Percentiles rank a stretch among this genome's conserved stretches.
phyloP scores from a whole-genome alignment of 1,140 invertebrate species.

The Adelges cooleyi region DNA sequence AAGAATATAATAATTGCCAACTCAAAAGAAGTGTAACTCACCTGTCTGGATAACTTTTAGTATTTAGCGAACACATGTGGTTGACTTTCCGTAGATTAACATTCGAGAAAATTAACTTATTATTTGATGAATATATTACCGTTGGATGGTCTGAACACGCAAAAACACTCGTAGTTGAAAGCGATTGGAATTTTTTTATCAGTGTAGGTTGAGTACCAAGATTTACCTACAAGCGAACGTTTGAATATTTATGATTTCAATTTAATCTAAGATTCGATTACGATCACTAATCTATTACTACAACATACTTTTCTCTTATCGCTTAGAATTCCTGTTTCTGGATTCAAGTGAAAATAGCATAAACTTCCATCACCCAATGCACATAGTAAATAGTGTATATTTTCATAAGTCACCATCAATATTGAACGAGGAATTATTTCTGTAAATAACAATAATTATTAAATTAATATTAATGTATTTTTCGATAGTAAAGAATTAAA shows the following conservation, averaged over 20 bases:
- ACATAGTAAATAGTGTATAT: constrained; percentile 67
- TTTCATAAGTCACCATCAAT: constrained; percentile 87
- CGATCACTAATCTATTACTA: neutral
- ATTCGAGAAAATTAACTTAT: constrained; percentile 98
- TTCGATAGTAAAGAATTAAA: neutral
- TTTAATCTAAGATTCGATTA: neutral
- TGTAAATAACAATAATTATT: constrained; percentile 33
- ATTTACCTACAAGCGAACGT: constrained; percentile 49
- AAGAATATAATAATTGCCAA: too few relatives aligned
- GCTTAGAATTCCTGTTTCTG: constrained; percentile 53
- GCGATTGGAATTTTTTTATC: constrained; percentile 77
- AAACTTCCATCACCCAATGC: constrained; percentile 95
- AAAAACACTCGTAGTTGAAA: constrained; percentile 93
- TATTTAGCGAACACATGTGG: constrained; percentile 96
- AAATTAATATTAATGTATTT: neutral
- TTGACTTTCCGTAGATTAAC: constrained; percentile 97
- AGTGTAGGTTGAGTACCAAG: constrained; percentile 95
- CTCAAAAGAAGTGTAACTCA: constrained; percentile 34
- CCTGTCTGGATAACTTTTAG: constrained; percentile 86
- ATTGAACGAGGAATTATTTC: constrained; percentile 95
- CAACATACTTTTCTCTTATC: constrained; percentile 67
- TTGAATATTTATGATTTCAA: neutral
- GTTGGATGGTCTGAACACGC: constrained; percentile 96
- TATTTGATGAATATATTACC: constrained; percentile 97
- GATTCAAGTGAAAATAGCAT: constrained; percentile 85